Conservation (phyloP, 2,113 vertebrate species). For the Cygnus atratus region DNA sequence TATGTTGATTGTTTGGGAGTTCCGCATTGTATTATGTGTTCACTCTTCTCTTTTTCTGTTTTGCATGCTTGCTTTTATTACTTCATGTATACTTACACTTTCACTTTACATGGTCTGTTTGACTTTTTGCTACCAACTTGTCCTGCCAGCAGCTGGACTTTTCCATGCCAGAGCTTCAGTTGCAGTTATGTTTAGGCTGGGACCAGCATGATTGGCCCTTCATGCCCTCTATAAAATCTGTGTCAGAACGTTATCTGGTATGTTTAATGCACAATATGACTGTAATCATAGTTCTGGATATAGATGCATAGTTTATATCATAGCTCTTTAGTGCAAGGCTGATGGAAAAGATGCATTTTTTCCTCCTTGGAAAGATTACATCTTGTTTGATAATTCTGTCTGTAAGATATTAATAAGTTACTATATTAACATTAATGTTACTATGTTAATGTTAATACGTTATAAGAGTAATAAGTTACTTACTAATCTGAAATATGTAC, state of each 20-base stretch:
- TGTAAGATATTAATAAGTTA: too few species aligned
- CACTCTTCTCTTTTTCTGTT: constrained; percentile 46
- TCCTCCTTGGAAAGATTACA: not conserved
- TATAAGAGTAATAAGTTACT: not conserved
- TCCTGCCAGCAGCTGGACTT: constrained; percentile 83
- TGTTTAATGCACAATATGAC: constrained; percentile 69
- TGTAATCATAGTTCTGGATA: constrained; percentile 15
- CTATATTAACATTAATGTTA: too few species aligned
- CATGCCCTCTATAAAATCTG: constrained; percentile 87
- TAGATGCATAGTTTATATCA: constrained; percentile 20
- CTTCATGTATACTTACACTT: constrained; percentile 24
- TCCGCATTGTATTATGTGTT: not conserved
- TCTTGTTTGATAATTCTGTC: not conserved
- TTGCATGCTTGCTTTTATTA: constrained; percentile 55
- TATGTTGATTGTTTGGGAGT: constrained; percentile 20
- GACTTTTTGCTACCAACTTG: constrained; percentile 49
- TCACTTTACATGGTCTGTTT: constrained; percentile 58
- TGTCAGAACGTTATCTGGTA: constrained; percentile 86
- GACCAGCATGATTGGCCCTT: constrained; percentile 88
- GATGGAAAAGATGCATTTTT: not conserved
- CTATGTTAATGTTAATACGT: too few species aligned
- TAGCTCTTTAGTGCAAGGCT: not conserved
- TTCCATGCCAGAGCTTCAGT: constrained; percentile 85
- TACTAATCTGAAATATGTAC: not conserved
- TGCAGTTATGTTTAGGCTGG: constrained; percentile 89